Evolutionary conservation across 2,113 vertebrate genomes (phyloP).

Genomic region (Nibea albiflora): DNA sequence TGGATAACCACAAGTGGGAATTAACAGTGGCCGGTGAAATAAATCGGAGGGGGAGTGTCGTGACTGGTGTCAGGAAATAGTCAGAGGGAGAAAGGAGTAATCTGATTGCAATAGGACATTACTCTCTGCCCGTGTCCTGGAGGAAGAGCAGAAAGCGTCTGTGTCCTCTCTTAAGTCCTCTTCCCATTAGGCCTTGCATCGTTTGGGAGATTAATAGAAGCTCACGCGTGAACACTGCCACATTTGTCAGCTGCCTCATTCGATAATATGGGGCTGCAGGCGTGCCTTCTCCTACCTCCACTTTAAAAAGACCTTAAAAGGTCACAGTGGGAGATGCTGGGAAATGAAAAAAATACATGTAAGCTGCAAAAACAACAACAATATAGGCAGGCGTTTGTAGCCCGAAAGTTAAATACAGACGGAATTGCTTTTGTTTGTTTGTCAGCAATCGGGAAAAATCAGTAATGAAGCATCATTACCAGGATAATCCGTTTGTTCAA

Average conservation of each 20-base stretch:
- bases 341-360: background rate
- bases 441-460: background rate
- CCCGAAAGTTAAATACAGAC: background rate
- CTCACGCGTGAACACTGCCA: conserved; percentile 60
- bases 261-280: conserved; percentile 65
- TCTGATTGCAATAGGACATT: conserved; percentile 74
- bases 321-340: conserved; percentile 40
- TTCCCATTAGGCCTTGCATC: conserved; percentile 75
- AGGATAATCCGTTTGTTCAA: conserved; percentile 44
- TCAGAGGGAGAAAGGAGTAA: conserved; percentile 54
- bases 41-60: conserved; percentile 46
- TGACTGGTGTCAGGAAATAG: conserved; percentile 54
- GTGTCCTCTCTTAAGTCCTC: conserved; percentile 72
- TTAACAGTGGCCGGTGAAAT: conserved; percentile 59
- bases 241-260: conserved; percentile 75
- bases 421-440: background rate
- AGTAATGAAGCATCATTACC: conserved; percentile 34
- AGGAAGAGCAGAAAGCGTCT: conserved; percentile 62
- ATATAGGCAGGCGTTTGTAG: background rate
- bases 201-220: conserved; percentile 77
- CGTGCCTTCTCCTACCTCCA: conserved; percentile 43
- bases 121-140: conserved; percentile 68
- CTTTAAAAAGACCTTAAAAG: conserved; percentile 62
- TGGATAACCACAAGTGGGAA: conserved; percentile 59
- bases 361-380: background rate